These are phyloP conservation scores for Molorchus minor DNA, from an alignment of 2,888 invertebrate species.

Conservation along the genomic window DNA sequence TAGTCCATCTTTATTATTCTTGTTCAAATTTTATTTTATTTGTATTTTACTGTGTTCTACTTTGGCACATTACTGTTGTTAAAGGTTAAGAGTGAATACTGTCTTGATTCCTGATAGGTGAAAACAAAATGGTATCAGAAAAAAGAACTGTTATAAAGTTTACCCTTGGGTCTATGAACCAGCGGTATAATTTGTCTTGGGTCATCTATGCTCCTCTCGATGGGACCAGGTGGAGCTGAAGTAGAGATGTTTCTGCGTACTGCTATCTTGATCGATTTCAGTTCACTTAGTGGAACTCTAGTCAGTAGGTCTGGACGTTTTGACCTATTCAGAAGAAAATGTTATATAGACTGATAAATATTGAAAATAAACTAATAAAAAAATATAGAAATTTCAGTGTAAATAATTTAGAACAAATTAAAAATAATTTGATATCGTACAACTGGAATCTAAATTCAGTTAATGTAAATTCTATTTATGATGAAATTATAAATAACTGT, in stretches of 20 bases:
- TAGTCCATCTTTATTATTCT: no score
- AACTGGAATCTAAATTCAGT: constrained; percentile 9
- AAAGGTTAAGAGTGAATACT: not conserved
- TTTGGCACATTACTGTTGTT: no score
- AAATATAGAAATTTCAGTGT: not conserved
- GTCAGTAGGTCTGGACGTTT: not conserved
- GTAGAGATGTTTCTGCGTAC: constrained; percentile 16
- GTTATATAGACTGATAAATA: no score
- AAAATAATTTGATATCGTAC: constrained; percentile 5
- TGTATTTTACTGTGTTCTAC: no score
- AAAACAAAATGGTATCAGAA: not conserved
- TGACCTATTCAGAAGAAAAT: no score
- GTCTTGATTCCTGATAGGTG: not conserved
- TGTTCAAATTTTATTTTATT: no score
- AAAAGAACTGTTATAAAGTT: not conserved
- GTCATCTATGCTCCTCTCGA: constrained; percentile 26
- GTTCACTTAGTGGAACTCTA: constrained; percentile 1
- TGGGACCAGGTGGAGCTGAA: constrained; percentile 14
- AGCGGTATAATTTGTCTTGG: constrained; percentile 17
- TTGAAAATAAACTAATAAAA: no score
- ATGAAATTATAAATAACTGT: not conserved
- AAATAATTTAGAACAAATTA: not conserved
- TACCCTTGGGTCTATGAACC: constrained; percentile 23
- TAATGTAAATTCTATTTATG: constrained; percentile 8
- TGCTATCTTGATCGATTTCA: constrained; percentile 17